A percentile compares a stretch with the other conserved stretches of the same genome.
Conservation (phyloP, 2,797 vertebrate genomes). For the Apogon hyalosoma region DNA sequence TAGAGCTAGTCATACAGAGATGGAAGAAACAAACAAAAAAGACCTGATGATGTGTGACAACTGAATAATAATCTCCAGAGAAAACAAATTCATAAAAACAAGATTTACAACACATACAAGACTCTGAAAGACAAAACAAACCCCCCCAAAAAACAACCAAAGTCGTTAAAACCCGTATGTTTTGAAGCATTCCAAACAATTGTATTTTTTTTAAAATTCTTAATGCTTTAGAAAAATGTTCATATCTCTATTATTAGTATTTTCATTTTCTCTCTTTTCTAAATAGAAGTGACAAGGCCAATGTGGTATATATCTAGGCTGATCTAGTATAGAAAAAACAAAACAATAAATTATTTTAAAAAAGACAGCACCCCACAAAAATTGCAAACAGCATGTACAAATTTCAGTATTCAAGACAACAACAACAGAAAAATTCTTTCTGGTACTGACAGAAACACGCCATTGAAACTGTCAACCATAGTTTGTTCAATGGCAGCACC, state of each 20-base stretch:
- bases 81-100: constrained; percentile 75
- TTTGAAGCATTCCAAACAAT: constrained; percentile 87
- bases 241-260: constrained; percentile 89
- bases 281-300: constrained; percentile 90
- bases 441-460: constrained; percentile 68
- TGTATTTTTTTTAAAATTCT: constrained; percentile 80
- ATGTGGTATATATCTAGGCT: constrained; percentile 90
- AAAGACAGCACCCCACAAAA: constrained; percentile 83
- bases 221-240: constrained; percentile 91
- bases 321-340: constrained; percentile 84
- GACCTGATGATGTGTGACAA: constrained; percentile 76
- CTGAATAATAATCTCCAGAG: constrained; percentile 70
- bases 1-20: constrained; percentile 58
- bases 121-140: constrained; percentile 65
- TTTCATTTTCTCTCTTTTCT: constrained; percentile 86
- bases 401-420: constrained; percentile 83
- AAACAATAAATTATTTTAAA: constrained; percentile 84
- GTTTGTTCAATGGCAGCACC: constrained; percentile 80
- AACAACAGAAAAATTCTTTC: constrained; percentile 58
- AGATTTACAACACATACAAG: constrained; percentile 81
- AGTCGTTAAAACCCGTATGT: constrained; percentile 88
- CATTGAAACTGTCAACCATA: constrained; percentile 61
- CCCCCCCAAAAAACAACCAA: constrained; percentile 67
- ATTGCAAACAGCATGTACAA: constrained; percentile 86
- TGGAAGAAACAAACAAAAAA: constrained; percentile 56